A percentile compares a stretch with the other conserved stretches of the same genome.
These are phyloP conservation scores for Hofmannophila pseudospretella DNA, from an alignment of 2,888 invertebrate genomes.

Conservation along the genomic window DNA sequence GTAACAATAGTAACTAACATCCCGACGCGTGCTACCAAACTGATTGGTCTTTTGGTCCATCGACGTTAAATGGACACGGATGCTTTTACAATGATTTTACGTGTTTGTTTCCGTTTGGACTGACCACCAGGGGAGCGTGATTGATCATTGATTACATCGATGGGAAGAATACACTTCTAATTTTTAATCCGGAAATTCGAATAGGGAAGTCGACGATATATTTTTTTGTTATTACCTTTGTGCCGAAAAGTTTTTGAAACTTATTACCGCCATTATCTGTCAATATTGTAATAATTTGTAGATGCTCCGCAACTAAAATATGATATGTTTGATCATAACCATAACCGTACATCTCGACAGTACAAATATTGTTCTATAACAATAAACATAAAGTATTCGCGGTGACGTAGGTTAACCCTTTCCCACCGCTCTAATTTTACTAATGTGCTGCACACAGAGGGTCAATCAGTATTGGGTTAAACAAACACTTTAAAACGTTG, in stretches of 20 bases:
- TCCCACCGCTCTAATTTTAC: slow-evolving; percentile 78
- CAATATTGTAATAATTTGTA: slow-evolving; percentile 9
- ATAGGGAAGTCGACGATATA: too few species aligned
- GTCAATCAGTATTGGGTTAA: slow-evolving; percentile 57
- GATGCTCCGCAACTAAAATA: slow-evolving; percentile 25
- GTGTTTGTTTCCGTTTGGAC: slow-evolving; percentile 33
- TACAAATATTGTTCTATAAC: slow-evolving; percentile 77
- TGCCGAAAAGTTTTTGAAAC: neutral
- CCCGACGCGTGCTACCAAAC: slow-evolving; percentile 31
- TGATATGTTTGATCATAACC: slow-evolving; percentile 47
- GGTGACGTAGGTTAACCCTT: slow-evolving; percentile 54
- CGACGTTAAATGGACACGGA: slow-evolving; percentile 37
- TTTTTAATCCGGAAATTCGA: slow-evolving; percentile 38
- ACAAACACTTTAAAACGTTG: slow-evolving; percentile 56
- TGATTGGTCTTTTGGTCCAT: slow-evolving; percentile 9
- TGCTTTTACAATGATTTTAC: slow-evolving; percentile 39
- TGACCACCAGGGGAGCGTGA: slow-evolving; percentile 53
- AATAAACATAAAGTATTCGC: slow-evolving; percentile 69
- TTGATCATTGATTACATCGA: slow-evolving; percentile 53
- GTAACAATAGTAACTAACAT: slow-evolving; percentile 27
- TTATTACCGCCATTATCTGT: slow-evolving; percentile 5
- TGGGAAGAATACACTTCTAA: slow-evolving; percentile 56
- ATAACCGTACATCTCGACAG: slow-evolving; percentile 67
- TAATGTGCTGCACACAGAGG: slow-evolving; percentile 63
- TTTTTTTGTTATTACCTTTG: neutral